phyloP scores from a whole-genome alignment of 2,888 invertebrate species.

The Dioctria linearis region DNA sequence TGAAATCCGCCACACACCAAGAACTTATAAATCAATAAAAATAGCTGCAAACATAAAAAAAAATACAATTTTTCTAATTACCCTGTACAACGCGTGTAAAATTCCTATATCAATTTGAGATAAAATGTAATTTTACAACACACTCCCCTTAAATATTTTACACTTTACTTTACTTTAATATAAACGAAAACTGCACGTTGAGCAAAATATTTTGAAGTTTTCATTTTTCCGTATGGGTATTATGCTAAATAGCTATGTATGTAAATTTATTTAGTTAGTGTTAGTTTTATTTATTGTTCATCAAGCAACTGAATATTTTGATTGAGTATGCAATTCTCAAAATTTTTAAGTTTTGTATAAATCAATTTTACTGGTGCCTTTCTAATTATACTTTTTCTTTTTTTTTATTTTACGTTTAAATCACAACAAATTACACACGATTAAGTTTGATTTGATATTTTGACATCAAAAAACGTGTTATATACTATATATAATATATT shows the following conservation, averaged over 20 bases:
- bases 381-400: no score
- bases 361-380: background rate
- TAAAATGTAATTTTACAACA: constrained; percentile 34
- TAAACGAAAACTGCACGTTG: constrained; percentile 6
- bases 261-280: constrained; percentile 59
- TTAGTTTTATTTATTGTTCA: constrained; percentile 60
- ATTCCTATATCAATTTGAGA: constrained; percentile 21
- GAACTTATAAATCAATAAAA: background rate
- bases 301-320: constrained; percentile 66
- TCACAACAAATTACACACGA: constrained; percentile 31
- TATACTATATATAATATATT: background rate
- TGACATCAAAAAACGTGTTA: background rate
- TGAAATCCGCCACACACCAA: constrained; percentile 20
- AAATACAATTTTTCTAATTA: constrained; percentile 23
- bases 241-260: background rate
- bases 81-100: constrained; percentile 57
- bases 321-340: constrained; percentile 73
- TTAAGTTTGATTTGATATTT: background rate
- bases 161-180: constrained; percentile 9
- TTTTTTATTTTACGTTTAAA: background rate
- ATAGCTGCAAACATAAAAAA: constrained; percentile 16
- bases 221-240: background rate
- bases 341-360: background rate
- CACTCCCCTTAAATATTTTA: background rate
- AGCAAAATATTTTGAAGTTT: constrained; percentile 37